These are phyloP conservation scores for Philopotamus ludificatus DNA, from an alignment of 1,140 invertebrate genomes.

Conservation along the genomic window DNA sequence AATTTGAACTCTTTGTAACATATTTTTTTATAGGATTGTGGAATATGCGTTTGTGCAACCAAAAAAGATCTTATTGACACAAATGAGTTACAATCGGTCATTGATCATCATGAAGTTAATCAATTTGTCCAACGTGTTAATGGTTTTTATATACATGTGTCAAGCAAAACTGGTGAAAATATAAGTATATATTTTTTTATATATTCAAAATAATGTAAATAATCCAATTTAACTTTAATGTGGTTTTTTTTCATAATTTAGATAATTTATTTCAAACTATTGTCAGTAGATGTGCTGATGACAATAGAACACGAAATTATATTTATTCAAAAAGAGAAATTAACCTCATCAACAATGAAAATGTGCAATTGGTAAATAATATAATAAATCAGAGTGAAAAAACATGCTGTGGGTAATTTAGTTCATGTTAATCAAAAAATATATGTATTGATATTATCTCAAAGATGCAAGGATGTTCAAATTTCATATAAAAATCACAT, in stretches of 20 bases:
- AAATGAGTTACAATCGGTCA: background rate
- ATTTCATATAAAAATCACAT: no score
- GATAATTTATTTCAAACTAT: constrained; percentile 13
- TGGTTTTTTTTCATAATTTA: background rate
- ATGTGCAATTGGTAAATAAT: no score
- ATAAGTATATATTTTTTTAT: background rate
- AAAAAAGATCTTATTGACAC: constrained; percentile 15
- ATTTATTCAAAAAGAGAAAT: no score
- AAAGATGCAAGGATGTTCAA: no score
- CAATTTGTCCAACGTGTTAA: background rate
- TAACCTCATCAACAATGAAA: no score
- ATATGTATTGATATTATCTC: no score
- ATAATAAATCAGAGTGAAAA: no score
- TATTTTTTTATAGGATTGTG: constrained; percentile 9
- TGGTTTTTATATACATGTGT: constrained; percentile 4
- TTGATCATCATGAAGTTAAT: background rate
- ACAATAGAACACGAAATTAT: no score
- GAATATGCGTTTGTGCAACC: constrained; percentile 7
- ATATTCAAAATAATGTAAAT: background rate
- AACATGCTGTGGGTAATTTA: no score
- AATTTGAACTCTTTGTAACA: background rate
- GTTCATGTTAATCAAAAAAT: no score
- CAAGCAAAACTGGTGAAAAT: constrained; percentile 11
- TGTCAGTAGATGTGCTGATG: background rate
- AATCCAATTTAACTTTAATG: background rate